Conservation (phyloP, 2,888 invertebrate species). For the Acrocyrtus sp. region DNA sequence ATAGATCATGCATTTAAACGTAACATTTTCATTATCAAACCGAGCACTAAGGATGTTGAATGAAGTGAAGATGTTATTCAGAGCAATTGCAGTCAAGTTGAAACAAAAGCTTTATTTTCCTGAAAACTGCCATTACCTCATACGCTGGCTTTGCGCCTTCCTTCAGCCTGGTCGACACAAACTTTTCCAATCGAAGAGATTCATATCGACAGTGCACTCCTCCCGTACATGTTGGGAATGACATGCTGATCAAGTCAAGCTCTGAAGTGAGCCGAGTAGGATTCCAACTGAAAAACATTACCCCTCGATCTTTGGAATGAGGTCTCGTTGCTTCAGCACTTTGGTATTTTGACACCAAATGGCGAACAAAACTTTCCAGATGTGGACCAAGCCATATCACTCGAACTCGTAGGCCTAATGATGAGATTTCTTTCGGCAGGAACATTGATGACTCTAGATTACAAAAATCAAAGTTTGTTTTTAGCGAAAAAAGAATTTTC, state of each 20-base stretch:
- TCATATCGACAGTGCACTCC: conserved; percentile 74
- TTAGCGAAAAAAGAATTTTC: not conserved
- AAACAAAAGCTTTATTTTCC: too few relatives aligned
- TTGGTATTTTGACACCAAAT: conserved; percentile 53
- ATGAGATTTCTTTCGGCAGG: conserved; percentile 72
- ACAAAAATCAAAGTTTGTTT: not conserved
- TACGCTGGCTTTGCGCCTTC: conserved; percentile 69
- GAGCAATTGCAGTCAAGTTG: too few relatives aligned
- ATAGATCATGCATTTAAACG: too few relatives aligned
- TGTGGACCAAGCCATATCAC: conserved; percentile 77
- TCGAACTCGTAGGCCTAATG: conserved; percentile 73
- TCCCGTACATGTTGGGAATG: conserved; percentile 74
- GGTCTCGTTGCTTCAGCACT: not conserved
- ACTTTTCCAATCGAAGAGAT: conserved; percentile 75
- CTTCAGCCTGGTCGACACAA: conserved; percentile 73
- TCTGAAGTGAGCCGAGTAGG: conserved; percentile 70
- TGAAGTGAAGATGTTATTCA: too few relatives aligned
- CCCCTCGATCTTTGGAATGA: conserved; percentile 28
- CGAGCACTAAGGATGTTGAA: too few relatives aligned
- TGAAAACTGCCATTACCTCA: conserved; percentile 65
- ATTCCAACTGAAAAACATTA: conserved; percentile 75
- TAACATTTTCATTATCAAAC: not conserved
- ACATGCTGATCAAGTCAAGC: conserved; percentile 66
- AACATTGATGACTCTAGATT: conserved; percentile 69
- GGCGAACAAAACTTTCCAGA: conserved; percentile 67